Percentiles rank a stretch among this genome's conserved stretches.
These are phyloP conservation scores for Pachypanchax playfairii DNA, from an alignment of 2,113 vertebrate species.

Conservation along the genomic window DNA sequence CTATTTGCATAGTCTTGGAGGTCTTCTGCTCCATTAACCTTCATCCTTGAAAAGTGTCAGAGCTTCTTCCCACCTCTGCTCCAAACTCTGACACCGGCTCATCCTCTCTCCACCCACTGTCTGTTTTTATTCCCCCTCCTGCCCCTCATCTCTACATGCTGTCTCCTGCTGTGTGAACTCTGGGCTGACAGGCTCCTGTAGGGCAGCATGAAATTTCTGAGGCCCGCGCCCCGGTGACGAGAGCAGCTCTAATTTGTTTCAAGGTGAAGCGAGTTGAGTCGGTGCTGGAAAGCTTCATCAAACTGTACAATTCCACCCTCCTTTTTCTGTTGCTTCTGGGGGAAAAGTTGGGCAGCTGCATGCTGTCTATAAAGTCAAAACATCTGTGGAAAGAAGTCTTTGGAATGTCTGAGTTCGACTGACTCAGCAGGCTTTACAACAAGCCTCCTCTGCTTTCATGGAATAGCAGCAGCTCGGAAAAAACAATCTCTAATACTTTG, in stretches of 20 bases:
- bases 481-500: constrained; percentile 17
- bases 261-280: constrained; percentile 71
- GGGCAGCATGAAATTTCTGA: constrained; percentile 45
- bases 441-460: constrained; percentile 15
- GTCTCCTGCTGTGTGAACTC: constrained; percentile 58
- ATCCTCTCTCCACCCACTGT: constrained; percentile 42
- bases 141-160: constrained; percentile 32
- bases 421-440: constrained; percentile 60
- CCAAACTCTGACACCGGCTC: constrained; percentile 43
- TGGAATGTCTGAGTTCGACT: constrained; percentile 50
- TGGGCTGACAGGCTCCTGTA: constrained; percentile 58
- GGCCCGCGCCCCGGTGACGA: constrained; percentile 35
- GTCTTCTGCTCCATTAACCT: constrained; percentile 64
- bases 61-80: constrained; percentile 34
- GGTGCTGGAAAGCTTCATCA: constrained; percentile 34
- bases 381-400: constrained; percentile 64
- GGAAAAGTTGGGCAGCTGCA: constrained; percentile 38
- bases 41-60: constrained; percentile 49
- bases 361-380: constrained; percentile 58
- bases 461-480: constrained; percentile 8
- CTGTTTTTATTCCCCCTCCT: constrained; percentile 32
- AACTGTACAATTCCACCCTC: neutral
- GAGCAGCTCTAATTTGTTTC: constrained; percentile 66
- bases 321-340: constrained; percentile 21
- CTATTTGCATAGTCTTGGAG: constrained; percentile 58